Evolutionary conservation across 2,113 vertebrate genomes (phyloP), one percentile per base, ranked within the genome.

Genomic region (Myrmecophaga tridactyla): DNA sequence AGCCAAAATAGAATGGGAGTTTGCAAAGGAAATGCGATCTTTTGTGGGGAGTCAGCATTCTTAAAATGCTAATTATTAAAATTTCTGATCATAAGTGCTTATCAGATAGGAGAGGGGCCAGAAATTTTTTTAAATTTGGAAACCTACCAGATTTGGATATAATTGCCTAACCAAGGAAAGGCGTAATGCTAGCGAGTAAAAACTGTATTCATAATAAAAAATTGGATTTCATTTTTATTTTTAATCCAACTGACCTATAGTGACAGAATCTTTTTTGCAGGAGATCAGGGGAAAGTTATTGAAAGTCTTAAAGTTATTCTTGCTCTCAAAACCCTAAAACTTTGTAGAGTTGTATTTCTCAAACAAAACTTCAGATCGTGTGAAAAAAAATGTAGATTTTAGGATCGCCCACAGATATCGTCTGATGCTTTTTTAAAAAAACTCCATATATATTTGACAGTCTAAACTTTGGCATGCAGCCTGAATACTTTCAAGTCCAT

Each of bases 51-150:
- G 17, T 65, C 41, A 27, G 11, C 56, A 72, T 21, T 80, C 18
- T 82, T 58, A 2, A 81, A 46, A 48, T 75, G 23, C 60, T 29
- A n/a, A 48, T 12, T 77, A 4, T 27, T 58, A 3, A 60, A 1
- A 36, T n/a, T 6, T 34, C 48, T n/a, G 8, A 27, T 51, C 8
- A 20, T 51, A 67, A 43, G 58, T 53, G 36, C 48, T 62, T 46
- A 18, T 65, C 60, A 63, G 53, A 36, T 48, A 95, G 94, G 96
- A 97, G 58, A 85, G 97, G 93, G 97, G 95, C 94, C 96, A 97
- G 96, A 97, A 96, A 97, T 88, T 20, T 85, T 63, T 53, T 53
- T 53, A 4, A 36, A 80, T 89, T 87, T 41, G 41, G 65, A 93
- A 91, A 80, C 15, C 53, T 21, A 48, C 23, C 29, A 65, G 1